These are phyloP conservation scores for Scortum barcoo DNA, from an alignment of 2,113 vertebrate genomes.

Conservation along the genomic window DNA sequence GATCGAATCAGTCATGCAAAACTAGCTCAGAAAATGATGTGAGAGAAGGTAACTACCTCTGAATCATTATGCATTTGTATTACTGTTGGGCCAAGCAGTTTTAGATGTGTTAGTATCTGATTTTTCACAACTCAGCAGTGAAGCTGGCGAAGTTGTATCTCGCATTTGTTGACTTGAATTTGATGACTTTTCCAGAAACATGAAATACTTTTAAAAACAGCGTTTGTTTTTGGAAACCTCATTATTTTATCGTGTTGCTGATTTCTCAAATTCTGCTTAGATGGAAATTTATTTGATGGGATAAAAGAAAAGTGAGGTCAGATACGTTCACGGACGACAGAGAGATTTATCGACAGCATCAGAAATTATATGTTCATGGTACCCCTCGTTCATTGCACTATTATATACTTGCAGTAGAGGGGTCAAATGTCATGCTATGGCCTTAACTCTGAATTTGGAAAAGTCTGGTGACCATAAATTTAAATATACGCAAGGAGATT, in stretches of 20 bases:
- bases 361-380: no score
- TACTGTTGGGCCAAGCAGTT: not conserved
- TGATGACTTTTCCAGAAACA: not conserved
- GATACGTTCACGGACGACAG: not conserved
- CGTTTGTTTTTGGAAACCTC: not conserved
- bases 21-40: not conserved
- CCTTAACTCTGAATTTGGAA: not conserved
- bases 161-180: not conserved
- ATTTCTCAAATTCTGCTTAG: not conserved
- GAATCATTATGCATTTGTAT: not conserved
- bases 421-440: constrained; percentile 2
- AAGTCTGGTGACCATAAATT: not conserved
- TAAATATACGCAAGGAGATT: not conserved
- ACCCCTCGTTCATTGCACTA: not conserved
- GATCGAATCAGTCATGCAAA: not conserved
- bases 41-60: constrained; percentile 6
- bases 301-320: not conserved
- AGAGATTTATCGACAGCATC: not conserved
- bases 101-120: not conserved
- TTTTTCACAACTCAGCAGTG: not conserved
- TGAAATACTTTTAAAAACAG: not conserved
- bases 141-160: not conserved
- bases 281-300: not conserved
- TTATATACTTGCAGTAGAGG: no score
- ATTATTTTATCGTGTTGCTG: not conserved